These are phyloP conservation scores for Tetragonula clypearis DNA, from an alignment of 1,140 invertebrate species.

Conservation along the genomic window DNA sequence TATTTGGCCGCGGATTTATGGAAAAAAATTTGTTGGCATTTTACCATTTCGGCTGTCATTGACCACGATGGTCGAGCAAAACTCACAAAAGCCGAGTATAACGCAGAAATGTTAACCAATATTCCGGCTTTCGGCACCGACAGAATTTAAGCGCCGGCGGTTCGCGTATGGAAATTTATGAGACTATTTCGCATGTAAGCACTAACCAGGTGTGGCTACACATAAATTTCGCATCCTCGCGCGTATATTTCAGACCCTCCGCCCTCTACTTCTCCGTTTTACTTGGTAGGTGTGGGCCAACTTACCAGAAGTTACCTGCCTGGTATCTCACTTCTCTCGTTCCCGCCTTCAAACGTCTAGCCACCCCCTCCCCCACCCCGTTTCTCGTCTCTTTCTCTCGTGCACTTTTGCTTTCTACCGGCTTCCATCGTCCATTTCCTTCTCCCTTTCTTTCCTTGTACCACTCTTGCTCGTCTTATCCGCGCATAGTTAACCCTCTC, in stretches of 20 bases:
- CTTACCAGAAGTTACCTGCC: constrained; percentile 78
- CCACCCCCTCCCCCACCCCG: background rate
- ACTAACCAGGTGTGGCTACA: constrained; percentile 81
- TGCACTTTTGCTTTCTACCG: constrained; percentile 59
- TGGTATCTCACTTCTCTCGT: constrained; percentile 56
- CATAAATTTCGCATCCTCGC: constrained; percentile 81
- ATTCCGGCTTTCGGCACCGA: constrained; percentile 72
- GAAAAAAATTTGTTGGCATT: constrained; percentile 21
- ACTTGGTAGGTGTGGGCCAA: constrained; percentile 73
- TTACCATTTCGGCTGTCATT: constrained; percentile 28
- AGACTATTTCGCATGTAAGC: constrained; percentile 80
- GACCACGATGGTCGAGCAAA: constrained; percentile 16
- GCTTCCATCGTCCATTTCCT: background rate
- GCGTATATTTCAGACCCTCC: constrained; percentile 79
- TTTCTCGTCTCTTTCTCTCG: constrained; percentile 19
- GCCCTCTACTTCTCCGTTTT: constrained; percentile 69
- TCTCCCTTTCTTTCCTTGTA: constrained; percentile 37
- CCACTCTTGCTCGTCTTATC: constrained; percentile 49
- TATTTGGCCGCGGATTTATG: background rate
- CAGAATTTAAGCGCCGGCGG: constrained; percentile 68
- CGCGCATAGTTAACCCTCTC: constrained; percentile 65
- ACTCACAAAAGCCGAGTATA: constrained; percentile 34
- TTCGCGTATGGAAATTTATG: constrained; percentile 80
- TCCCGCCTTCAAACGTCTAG: constrained; percentile 36
- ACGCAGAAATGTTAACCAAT: constrained; percentile 67